Evolutionary conservation across 2,113 vertebrate species (phyloP).

Genomic region (Narcine bancroftii): DNA sequence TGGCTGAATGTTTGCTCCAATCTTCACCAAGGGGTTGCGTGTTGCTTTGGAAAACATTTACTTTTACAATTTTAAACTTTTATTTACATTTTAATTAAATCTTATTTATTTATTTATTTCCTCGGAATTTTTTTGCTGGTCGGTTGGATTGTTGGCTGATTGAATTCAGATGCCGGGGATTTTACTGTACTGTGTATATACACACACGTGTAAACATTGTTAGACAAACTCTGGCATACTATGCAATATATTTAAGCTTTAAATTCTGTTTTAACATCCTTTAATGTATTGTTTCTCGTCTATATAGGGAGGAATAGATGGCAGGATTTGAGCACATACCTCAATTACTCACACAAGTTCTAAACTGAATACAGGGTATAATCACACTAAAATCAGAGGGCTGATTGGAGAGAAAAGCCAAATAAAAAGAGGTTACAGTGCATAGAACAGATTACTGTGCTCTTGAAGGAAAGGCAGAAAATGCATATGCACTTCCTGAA

Average conservation of each 20-base stretch:
- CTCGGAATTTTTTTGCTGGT: no score
- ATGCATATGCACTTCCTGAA: no score
- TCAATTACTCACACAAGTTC: neutral
- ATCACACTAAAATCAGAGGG: neutral
- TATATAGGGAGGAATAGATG: neutral
- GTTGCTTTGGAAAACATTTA: no score
- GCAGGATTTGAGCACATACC: neutral
- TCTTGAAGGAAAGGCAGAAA: neutral
- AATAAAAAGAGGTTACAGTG: neutral
- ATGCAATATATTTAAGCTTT: neutral
- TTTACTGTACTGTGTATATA: no score
- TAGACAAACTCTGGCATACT: neutral
- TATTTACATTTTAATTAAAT: no score
- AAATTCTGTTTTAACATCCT: neutral
- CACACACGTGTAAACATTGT: neutral
- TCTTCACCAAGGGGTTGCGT: no score
- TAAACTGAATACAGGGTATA: neutral
- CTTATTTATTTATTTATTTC: no score
- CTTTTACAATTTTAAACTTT: no score
- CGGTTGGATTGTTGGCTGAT: no score
- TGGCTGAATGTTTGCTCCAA: no score
- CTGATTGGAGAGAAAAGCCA: neutral
- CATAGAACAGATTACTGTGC: neutral
- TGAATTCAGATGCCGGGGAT: no score
- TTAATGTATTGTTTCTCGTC: neutral